Evolutionary conservation across 2,797 vertebrate species (phyloP), one percentile per base, ranked within the genome.

Genomic region (Labeo calbasu): DNA sequence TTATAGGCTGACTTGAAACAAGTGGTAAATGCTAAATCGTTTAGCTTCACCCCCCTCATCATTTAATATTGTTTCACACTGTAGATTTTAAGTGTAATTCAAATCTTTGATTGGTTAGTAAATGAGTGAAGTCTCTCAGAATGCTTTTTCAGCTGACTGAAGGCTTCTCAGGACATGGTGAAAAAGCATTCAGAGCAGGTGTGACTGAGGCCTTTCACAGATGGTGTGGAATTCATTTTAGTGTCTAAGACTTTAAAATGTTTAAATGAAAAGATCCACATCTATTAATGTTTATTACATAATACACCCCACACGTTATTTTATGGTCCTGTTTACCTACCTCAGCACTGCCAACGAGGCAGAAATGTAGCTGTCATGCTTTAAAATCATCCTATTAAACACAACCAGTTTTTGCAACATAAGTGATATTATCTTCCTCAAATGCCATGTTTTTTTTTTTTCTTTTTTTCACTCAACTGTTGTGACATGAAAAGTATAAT

Each of bases 111-210:
- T 72, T 82, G 75, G 75, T 86, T 83, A 48, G 9, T 50, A 23
- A 82, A 53, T 82, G n/a, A 50, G 50, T 70, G 50, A 72, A 68
- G 40, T 79, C 63, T 81, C 77, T 70, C 68, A 40, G 77, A 65
- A 75, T 70, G 79, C 77, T 75, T 76, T 50, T 78, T 81, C 51
- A 70, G 85, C 77, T 84, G 73, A 43, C 65, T 25, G 90, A 40
- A 92, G 92, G 92, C 88, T 91, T 91, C 87, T 88, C 87, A 89
- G 91, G 93, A 94, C 93, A 93, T 94, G 88, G 91, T 93, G 94
- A 93, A 94, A 95, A 94, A 92, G 92, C 92, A 92, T 95, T 94
- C 94, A 90, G 91, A 92, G 93, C 95, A 95, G 95, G 94, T 94
- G 94, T 93, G 94, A 94, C 91, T 91, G 89, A 84, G 78, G 91